Percentiles rank a stretch among this genome's conserved stretches.
Evolutionary conservation across 2,113 vertebrate species (phyloP).

Genomic region (Carollia perspicillata): DNA sequence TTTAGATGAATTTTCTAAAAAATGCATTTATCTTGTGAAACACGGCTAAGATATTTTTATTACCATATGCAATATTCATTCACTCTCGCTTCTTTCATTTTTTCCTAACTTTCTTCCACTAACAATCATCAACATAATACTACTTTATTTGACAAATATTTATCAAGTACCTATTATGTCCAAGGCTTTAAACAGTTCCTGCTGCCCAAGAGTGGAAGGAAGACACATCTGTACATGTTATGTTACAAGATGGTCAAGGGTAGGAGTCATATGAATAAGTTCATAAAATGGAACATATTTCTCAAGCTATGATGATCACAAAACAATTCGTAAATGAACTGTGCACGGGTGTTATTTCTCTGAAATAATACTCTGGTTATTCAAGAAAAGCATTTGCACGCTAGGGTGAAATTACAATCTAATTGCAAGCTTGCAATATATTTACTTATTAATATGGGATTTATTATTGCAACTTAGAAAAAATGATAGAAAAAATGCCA

Average conservation of each 20-base stretch:
- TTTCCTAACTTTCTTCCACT: not conserved
- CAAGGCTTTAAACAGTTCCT: not conserved
- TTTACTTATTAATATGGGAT: not conserved
- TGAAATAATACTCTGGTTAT: not conserved
- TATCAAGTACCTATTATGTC: not conserved
- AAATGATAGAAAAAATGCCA: not conserved
- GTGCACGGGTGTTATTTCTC: not conserved
- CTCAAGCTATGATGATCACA: not conserved
- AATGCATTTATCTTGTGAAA: not conserved
- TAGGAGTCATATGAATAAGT: not conserved
- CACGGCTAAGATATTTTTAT: not conserved
- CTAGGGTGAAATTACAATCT: not conserved
- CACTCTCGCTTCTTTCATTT: not conserved
- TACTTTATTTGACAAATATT: slow-evolving; percentile 15
- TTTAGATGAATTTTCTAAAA: not conserved
- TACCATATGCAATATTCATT: not conserved
- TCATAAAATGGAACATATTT: not conserved
- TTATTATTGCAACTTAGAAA: not conserved
- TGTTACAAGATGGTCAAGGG: not conserved
- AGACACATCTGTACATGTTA: not conserved
- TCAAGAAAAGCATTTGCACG: not conserved
- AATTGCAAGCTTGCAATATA: not conserved
- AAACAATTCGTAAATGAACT: not conserved
- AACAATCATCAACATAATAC: not conserved
- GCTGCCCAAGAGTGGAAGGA: not conserved